phyloP scores from a whole-genome alignment of 2,888 invertebrate species.

The Acronicta psi region DNA sequence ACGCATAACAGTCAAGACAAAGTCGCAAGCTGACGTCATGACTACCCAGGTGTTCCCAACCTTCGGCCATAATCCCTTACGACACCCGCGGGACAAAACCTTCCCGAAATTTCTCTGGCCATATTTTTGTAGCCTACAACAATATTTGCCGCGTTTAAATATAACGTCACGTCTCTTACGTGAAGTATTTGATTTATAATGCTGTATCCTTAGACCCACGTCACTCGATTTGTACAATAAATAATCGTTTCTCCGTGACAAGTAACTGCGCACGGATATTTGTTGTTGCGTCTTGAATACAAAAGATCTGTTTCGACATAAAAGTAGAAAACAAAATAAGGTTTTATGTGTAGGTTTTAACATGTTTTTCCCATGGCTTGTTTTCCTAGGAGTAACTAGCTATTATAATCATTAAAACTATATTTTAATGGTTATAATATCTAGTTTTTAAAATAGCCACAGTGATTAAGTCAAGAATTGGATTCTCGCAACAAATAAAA shows the following conservation, averaged over 20 bases:
- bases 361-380: background rate
- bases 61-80: conserved; percentile 39
- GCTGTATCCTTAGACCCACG: conserved; percentile 73
- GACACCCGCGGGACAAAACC: conserved; percentile 46
- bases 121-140: conserved; percentile 37
- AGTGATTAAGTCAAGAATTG: too few species aligned
- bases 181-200: conserved; percentile 72
- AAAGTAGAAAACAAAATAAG: conserved; percentile 1
- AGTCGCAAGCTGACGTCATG: conserved; percentile 42
- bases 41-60: conserved; percentile 50
- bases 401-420: too few species aligned
- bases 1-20: conserved; percentile 5
- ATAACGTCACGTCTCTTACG: conserved; percentile 58
- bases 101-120: conserved; percentile 30
- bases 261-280: conserved; percentile 68
- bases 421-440: too few species aligned
- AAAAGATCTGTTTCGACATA: conserved; percentile 45
- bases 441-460: too few species aligned
- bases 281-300: conserved; percentile 71
- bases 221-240: conserved; percentile 79
- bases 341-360: conserved; percentile 18
- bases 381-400: too few species aligned
- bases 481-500: too few species aligned
- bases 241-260: conserved; percentile 73
- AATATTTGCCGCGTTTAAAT: conserved; percentile 48